Conservation (phyloP, 2,113 vertebrate species). For the Peromyscus polionotus region DNA sequence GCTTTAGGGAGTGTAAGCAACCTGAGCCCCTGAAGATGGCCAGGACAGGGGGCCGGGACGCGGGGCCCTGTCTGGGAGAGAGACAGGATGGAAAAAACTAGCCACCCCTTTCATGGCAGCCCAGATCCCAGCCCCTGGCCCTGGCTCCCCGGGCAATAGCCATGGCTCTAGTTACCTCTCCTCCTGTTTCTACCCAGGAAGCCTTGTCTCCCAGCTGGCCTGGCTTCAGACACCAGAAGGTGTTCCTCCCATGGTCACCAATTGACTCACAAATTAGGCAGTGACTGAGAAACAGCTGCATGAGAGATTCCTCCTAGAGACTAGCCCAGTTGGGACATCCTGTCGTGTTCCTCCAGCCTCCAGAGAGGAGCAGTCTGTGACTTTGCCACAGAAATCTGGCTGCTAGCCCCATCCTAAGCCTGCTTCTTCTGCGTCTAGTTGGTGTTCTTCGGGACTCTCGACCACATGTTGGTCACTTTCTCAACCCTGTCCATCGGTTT, state of each 20-base stretch:
- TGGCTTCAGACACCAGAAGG: not conserved
- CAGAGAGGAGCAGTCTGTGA: not conserved
- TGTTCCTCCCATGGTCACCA: not conserved
- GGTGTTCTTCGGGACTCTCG: not conserved
- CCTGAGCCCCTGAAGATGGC: not conserved
- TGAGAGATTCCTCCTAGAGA: not conserved
- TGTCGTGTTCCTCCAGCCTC: not conserved
- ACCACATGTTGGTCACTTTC: not conserved
- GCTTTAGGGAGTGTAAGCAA: not conserved
- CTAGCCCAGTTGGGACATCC: not conserved
- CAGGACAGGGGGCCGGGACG: not conserved
- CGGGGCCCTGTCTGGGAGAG: not conserved
- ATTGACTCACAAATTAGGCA: constrained; percentile 18
- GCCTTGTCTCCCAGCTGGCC: not conserved
- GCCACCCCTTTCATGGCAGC: not conserved
- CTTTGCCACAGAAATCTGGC: not conserved
- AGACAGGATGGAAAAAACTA: constrained; percentile 29
- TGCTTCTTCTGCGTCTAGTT: not conserved
- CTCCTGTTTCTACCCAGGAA: not conserved
- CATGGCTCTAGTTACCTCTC: not conserved
- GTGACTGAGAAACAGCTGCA: not conserved
- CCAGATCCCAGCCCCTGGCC: not conserved
- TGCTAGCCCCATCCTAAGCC: not conserved
- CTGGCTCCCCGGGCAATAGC: not conserved
- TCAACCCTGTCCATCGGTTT: not conserved